Evolutionary conservation across 2,888 invertebrate genomes (phyloP).

Genomic region (Ditula angustiorana): DNA sequence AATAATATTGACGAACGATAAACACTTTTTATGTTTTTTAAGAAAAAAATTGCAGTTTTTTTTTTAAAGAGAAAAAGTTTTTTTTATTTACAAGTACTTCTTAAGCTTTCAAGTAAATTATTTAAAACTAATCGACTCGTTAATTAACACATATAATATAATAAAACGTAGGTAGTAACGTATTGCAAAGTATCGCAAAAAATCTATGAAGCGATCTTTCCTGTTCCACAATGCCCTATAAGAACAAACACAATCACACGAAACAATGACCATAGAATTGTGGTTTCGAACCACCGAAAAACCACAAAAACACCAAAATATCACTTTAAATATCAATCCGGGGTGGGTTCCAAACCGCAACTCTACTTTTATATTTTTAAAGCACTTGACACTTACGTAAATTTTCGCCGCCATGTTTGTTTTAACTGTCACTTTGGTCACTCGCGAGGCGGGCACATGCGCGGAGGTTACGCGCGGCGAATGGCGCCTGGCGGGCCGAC

Average conservation of each 20-base stretch:
- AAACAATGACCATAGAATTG: slow-evolving; percentile 71
- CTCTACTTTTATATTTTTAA: slow-evolving; percentile 45
- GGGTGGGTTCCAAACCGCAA: slow-evolving; percentile 73
- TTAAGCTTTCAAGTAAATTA: no score
- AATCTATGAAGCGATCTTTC: slow-evolving; percentile 13
- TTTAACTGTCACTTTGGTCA: slow-evolving; percentile 73
- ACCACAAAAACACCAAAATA: slow-evolving; percentile 53
- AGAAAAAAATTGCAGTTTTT: background rate
- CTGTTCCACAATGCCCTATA: slow-evolving; percentile 36
- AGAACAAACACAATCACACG: slow-evolving; percentile 56
- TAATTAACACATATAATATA: no score
- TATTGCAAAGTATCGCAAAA: slow-evolving; percentile 10
- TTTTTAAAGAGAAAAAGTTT: background rate
- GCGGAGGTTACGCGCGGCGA: slow-evolving; percentile 77
- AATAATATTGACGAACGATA: no score
- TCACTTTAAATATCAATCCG: slow-evolving; percentile 53
- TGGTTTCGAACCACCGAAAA: slow-evolving; percentile 80
- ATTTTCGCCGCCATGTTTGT: slow-evolving; percentile 81
- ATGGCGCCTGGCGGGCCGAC: slow-evolving; percentile 64
- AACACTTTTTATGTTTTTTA: background rate
- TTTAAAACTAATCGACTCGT: no score
- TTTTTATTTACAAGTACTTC: no score
- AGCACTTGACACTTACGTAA: slow-evolving; percentile 82
- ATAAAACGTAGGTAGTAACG: no score
- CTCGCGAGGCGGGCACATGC: slow-evolving; percentile 77